phyloP scores from a whole-genome alignment of 2,888 invertebrate genomes.

The Hipparchia semele region DNA sequence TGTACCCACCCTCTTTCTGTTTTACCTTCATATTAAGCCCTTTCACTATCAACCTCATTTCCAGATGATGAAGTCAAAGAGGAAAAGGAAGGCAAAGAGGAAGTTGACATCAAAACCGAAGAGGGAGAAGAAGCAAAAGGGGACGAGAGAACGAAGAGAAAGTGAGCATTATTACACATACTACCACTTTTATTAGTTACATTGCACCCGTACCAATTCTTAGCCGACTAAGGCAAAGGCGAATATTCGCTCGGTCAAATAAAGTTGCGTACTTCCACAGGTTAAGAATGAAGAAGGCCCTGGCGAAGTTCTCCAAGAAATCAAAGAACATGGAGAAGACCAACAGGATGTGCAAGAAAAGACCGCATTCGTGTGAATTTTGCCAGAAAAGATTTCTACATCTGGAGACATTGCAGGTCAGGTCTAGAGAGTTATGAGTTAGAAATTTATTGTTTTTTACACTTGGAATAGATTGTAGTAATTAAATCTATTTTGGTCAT shows the following conservation, averaged over 20 bases:
- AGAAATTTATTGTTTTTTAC: too few relatives aligned
- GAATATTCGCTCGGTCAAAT: neutral
- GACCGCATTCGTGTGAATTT: slow-evolving; percentile 67
- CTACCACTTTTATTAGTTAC: too few relatives aligned
- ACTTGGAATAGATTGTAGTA: too few relatives aligned
- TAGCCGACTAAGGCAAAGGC: too few relatives aligned
- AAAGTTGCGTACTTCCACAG: slow-evolving; percentile 19
- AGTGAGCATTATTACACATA: slow-evolving; percentile 10
- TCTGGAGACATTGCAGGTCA: slow-evolving; percentile 59
- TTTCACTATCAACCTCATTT: slow-evolving; percentile 11
- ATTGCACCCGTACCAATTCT: too few relatives aligned
- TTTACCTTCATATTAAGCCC: neutral
- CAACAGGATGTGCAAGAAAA: slow-evolving; percentile 52
- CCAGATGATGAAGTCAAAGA: slow-evolving; percentile 45
- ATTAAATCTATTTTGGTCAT: too few relatives aligned
- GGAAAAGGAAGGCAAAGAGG: slow-evolving; percentile 30
- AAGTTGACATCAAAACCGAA: slow-evolving; percentile 28
- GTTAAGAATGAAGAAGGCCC: slow-evolving; percentile 43
- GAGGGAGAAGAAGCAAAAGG: slow-evolving; percentile 22
- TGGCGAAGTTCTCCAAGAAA: slow-evolving; percentile 14
- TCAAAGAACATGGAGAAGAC: neutral
- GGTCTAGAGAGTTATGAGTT: neutral
- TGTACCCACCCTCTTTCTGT: neutral
- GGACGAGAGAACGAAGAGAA: slow-evolving; percentile 32
- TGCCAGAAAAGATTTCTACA: slow-evolving; percentile 71